phyloP scores from a whole-genome alignment of 2,113 vertebrate species.

The Beaufortia kweichowensis region DNA sequence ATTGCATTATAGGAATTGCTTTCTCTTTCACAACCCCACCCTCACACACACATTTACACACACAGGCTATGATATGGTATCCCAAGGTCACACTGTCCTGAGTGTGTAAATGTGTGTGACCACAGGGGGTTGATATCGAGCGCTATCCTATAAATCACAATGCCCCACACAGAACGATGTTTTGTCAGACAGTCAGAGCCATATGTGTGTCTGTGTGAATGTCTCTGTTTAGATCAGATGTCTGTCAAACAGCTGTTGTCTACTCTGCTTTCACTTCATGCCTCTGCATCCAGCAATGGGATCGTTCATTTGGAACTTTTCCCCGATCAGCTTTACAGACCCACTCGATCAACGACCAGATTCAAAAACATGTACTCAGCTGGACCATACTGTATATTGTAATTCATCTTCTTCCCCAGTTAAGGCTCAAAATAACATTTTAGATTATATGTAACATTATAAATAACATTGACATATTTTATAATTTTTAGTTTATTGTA shows the following conservation, averaged over 20 bases:
- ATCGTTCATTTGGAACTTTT: background rate
- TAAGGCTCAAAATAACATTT: no score
- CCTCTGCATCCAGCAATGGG: background rate
- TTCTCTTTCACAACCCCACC: slow-evolving; percentile 9
- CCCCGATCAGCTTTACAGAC: background rate
- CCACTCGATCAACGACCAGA: background rate
- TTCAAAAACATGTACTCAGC: background rate
- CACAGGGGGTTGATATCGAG: slow-evolving; percentile 30
- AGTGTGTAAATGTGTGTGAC: slow-evolving; percentile 12
- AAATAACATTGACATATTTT: no score
- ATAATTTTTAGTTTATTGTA: no score
- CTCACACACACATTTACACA: slow-evolving; percentile 23
- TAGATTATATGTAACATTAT: no score
- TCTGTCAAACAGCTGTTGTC: slow-evolving; percentile 22
- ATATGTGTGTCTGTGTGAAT: background rate
- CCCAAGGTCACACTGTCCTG: slow-evolving; percentile 45
- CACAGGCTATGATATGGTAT: slow-evolving; percentile 31
- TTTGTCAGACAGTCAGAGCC: background rate
- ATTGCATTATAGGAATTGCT: slow-evolving; percentile 41
- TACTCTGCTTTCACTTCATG: background rate
- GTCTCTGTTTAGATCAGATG: slow-evolving; percentile 2
- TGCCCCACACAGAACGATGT: background rate
- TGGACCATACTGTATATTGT: background rate
- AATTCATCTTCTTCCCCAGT: background rate
- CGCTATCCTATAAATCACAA: slow-evolving; percentile 42